A percentile compares a stretch with the other conserved stretches of the same genome.
phyloP scores from a whole-genome alignment of 2,797 vertebrate genomes.

The Chromobotia macracanthus region DNA sequence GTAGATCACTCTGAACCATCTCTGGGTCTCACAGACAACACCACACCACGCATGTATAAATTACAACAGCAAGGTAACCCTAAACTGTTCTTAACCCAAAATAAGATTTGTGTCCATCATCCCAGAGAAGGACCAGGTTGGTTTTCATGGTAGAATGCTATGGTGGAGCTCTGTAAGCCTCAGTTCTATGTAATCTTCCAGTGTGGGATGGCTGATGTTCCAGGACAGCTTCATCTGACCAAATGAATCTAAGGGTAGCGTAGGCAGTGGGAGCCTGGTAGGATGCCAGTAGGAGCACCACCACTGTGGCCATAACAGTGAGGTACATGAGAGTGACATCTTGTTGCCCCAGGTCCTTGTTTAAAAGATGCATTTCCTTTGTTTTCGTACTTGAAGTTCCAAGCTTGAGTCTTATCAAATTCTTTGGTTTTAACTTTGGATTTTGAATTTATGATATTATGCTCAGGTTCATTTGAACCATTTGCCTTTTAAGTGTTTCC shows the following conservation, averaged over 20 bases:
- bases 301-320: constrained; percentile 81
- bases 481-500: background rate
- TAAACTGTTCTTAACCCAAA: constrained; percentile 76
- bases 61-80: background rate
- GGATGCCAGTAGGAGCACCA: constrained; percentile 89
- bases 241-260: constrained; percentile 84
- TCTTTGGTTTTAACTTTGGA: too few relatives aligned
- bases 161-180: constrained; percentile 71
- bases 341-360: constrained; percentile 77
- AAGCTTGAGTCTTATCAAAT: background rate
- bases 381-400: background rate
- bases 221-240: constrained; percentile 86
- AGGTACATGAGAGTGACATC: constrained; percentile 89
- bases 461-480: background rate
- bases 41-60: background rate
- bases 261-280: constrained; percentile 77
- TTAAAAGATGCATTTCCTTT: constrained; percentile 69
- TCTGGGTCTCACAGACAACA: background rate
- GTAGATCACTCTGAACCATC: background rate
- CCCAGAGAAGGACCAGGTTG: constrained; percentile 90
- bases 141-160: constrained; percentile 85
- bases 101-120: constrained; percentile 76
- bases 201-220: constrained; percentile 86
- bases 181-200: constrained; percentile 84
- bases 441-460: background rate